Evolutionary conservation across 1,140 invertebrate genomes (phyloP).

Genomic region (Vanessa atalanta): DNA sequence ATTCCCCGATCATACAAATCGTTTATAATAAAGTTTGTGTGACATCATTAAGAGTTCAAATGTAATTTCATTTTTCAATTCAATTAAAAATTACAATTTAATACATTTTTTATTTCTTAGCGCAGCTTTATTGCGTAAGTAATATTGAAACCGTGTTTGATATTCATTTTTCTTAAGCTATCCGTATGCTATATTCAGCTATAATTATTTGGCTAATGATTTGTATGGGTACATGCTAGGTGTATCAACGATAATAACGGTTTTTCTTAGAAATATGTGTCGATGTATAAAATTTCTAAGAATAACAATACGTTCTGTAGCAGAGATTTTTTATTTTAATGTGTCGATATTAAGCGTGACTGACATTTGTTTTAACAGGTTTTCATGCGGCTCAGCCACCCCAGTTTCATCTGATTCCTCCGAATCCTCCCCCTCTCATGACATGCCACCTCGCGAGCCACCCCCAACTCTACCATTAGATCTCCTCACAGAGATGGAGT

Average conservation of each 20-base stretch:
- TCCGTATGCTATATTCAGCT: background rate
- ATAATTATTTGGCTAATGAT: no score
- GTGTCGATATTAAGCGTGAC: no score
- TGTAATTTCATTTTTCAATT: no score
- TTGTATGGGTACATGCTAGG: no score
- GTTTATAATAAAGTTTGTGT: no score
- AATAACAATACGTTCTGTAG: no score
- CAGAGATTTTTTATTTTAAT: no score
- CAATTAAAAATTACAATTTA: background rate
- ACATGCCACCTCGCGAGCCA: constrained; percentile 46
- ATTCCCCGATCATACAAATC: no score
- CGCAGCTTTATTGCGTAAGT: background rate
- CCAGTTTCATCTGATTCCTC: constrained; percentile 72
- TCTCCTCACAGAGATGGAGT: constrained; percentile 70
- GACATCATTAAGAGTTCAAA: no score
- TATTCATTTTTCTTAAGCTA: background rate
- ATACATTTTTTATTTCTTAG: constrained; percentile 10
- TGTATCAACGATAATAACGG: no score
- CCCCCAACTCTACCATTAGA: constrained; percentile 59
- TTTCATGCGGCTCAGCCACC: constrained; percentile 68
- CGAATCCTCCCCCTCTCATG: constrained; percentile 54
- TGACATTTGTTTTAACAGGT: constrained; percentile 45
- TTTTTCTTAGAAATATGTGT: no score
- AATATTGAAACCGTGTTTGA: background rate
- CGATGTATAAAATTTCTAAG: no score